These are phyloP conservation scores for Phthorimaea operculella DNA, from an alignment of 1,140 invertebrate species.

Conservation along the genomic window DNA sequence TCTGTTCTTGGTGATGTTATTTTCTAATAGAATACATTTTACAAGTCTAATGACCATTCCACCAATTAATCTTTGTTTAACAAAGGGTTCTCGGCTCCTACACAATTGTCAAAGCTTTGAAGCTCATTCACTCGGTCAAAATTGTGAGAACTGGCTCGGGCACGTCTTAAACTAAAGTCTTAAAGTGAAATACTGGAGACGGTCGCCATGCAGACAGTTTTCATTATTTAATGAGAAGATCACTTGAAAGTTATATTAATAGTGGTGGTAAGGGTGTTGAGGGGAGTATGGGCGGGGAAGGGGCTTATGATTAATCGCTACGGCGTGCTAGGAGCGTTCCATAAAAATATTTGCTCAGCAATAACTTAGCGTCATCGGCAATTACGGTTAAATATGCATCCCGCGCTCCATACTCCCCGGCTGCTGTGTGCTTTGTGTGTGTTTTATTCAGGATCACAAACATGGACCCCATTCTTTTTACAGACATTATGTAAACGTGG, in stretches of 20 bases:
- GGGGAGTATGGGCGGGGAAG: conserved; percentile 4
- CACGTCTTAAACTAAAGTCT: conserved; percentile 28
- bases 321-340: not conserved
- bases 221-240: conserved; percentile 26
- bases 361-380: conserved; percentile 4
- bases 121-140: not conserved
- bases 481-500: too few species aligned
- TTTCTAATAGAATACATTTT: not conserved
- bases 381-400: conserved; percentile 12
- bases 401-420: not conserved
- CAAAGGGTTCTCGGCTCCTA: not conserved
- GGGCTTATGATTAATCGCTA: conserved; percentile 3
- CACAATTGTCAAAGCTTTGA: conserved; percentile 3
- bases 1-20: too few species aligned
- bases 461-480: too few species aligned
- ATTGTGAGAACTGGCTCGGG: not conserved
- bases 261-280: conserved; percentile 1
- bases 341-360: conserved; percentile 10
- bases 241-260: conserved; percentile 23
- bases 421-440: too few species aligned
- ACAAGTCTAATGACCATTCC: not conserved
- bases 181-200: conserved; percentile 16
- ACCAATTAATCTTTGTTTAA: conserved; percentile 2
- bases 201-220: conserved; percentile 14
- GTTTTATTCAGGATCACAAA: too few species aligned